phyloP scores from a whole-genome alignment of 2,797 vertebrate genomes.

The Poeciliopsis turneri region DNA sequence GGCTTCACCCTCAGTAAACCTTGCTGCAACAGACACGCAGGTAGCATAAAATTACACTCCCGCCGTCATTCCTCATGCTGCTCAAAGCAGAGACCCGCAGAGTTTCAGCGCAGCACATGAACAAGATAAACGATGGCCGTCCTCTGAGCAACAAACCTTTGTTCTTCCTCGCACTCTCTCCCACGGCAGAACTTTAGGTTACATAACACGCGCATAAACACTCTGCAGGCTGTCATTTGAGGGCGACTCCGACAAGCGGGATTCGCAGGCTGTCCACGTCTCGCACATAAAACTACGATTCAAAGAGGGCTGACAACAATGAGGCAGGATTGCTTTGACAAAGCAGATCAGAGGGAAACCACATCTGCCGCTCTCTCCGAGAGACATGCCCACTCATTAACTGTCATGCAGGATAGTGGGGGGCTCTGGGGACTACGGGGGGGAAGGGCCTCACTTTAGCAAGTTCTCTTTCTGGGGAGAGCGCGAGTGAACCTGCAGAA shows the following conservation, averaged over 20 bases:
- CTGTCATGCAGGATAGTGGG: slow-evolving; percentile 31
- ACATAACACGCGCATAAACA: background rate
- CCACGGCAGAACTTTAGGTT: background rate
- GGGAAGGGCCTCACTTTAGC: slow-evolving; percentile 42
- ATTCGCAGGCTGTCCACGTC: slow-evolving; percentile 30
- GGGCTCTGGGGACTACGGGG: background rate
- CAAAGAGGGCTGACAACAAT: slow-evolving; percentile 49
- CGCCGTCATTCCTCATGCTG: background rate
- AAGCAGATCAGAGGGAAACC: slow-evolving; percentile 58
- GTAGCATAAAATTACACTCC: background rate
- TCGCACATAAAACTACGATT: slow-evolving; percentile 28
- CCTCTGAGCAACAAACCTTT: slow-evolving; percentile 3
- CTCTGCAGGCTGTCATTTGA: slow-evolving; percentile 17
- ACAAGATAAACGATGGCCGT: background rate
- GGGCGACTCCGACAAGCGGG: slow-evolving; percentile 16
- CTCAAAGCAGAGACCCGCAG: background rate
- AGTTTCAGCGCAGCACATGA: too few species aligned
- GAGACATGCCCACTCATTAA: slow-evolving; percentile 45
- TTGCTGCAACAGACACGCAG: background rate
- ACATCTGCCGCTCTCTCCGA: slow-evolving; percentile 43
- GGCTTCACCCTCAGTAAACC: background rate
- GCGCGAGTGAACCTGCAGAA: slow-evolving; percentile 47
- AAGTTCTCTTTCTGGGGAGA: slow-evolving; percentile 40
- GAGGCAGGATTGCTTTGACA: slow-evolving; percentile 51
- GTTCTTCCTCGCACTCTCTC: background rate